Base-by-base conservation (phyloP, 2,797 vertebrate genomes). In the Poeciliopsis presidionis region DNA sequence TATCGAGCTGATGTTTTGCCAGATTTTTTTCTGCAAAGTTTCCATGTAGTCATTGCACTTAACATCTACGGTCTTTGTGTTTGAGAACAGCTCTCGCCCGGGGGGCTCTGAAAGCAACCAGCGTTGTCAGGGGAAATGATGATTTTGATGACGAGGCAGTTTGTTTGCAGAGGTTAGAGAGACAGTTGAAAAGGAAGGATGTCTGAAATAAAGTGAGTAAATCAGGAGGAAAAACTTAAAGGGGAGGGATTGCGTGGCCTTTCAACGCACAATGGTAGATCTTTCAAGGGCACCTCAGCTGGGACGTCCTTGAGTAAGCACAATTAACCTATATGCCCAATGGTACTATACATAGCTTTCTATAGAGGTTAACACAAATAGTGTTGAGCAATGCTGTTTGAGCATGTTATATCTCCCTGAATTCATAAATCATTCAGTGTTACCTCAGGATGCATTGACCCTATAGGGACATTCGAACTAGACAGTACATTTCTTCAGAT, bases 371-470 rank as follows among this genome's bases (percentile, higher is more conserved):
- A 63, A 69, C 61, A 41, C 45, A 75, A 81, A 78, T 47, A 65
- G 46, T 57, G 79, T 78, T 73, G 75, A 78, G 77, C 20, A 11
- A 55, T 69, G 74, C 51, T 43, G 49, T 89, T 72, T 82, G 49
- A 82, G 85, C 84, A 73, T 84, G 72, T 87, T 87, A 81, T 86
- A 84, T 71, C 84, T 78, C 73, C 81, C 80, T 71, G 41, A 85
- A 82, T 86, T 85, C 89, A 93, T 89, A 83, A 91, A 92, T 93
- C 87, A 92, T 91, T 91, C 82, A 92, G 82, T 25, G 61, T 80
- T 79, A 90, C 87, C 85, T 85, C 72, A 77, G 86, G 85, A 88
- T 81, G 79, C 78, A 16, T 81, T 71, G 85, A 82, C 75, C 88
- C 81, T 78, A 81, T 69, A 77, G 67, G 55, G 67, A 86, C 59